Conservation (phyloP, 2,113 vertebrate species). For the Misgurnus anguillicaudatus region DNA sequence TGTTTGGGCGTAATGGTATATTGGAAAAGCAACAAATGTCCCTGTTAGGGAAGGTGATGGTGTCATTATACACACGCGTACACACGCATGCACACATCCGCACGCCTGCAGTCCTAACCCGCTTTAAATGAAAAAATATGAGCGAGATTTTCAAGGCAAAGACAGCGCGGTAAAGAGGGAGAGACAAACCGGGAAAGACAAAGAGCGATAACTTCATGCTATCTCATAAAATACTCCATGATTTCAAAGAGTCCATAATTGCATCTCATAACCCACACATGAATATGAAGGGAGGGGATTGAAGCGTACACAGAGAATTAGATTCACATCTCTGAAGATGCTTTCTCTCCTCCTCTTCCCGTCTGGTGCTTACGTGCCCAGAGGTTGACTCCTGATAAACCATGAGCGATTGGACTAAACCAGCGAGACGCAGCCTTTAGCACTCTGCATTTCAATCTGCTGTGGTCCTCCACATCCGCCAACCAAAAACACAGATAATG, state of each 20-base stretch:
- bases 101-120: slow-evolving; percentile 41
- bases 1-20: slow-evolving; percentile 58
- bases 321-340: slow-evolving; percentile 32
- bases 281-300: slow-evolving; percentile 42
- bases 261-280: slow-evolving; percentile 52
- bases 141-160: slow-evolving; percentile 44
- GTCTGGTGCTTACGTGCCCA: slow-evolving; percentile 34
- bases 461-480: background rate
- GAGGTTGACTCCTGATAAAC: slow-evolving; percentile 29
- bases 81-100: slow-evolving; percentile 10
- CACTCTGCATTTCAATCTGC: slow-evolving; percentile 30
- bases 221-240: slow-evolving; percentile 51
- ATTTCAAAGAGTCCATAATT: slow-evolving; percentile 56
- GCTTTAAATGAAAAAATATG: slow-evolving; percentile 60
- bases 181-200: slow-evolving; percentile 32
- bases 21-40: slow-evolving; percentile 62
- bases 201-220: slow-evolving; percentile 32
- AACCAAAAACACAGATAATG: slow-evolving; percentile 28
- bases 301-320: slow-evolving; percentile 33
- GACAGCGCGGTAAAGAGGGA: slow-evolving; percentile 3
- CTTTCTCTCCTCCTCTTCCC: slow-evolving; percentile 40
- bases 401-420: slow-evolving; percentile 36
- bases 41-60: slow-evolving; percentile 56
- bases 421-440: slow-evolving; percentile 19
- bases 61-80: slow-evolving; percentile 53